Evolutionary conservation across 2,113 vertebrate species (phyloP), one percentile per base, ranked within the genome.

Genomic region (Brienomyrus brachyistius): DNA sequence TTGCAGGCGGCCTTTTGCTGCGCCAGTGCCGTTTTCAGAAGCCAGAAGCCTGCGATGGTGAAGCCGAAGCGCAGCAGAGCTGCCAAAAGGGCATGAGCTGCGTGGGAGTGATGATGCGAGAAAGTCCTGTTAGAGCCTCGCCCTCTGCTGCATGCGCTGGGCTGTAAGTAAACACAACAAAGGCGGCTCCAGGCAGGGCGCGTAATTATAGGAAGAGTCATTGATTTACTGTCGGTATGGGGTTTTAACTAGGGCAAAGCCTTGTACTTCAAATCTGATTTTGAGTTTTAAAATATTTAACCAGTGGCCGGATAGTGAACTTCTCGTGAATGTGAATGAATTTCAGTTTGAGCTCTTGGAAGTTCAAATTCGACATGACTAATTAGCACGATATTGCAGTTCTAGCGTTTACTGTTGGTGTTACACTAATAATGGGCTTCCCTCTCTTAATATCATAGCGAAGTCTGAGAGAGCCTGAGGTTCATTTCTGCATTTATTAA

Each of bases 1-100:
- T 1, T 27, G 11, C 90, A 98, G 97, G 97, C 97, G 2, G 97
- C 97, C 56, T 95, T 98, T 92, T 96, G 98, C 88, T 96, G 97
- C 86, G 97, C 97, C 89, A 98, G 97, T 0, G 97, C 97, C 90
- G 97, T 98, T 91, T 95, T 98, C 93, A 97, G 94, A 91, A 56
- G 54, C 19, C 52, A 56, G 52, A 56, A 56, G 54, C 54, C 54
- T 56, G 54, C 19, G 5, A 21, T 56, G 19, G 54, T 56, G 54
- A 56, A 56, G 54, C 54, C 21, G 54, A 7, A 21, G 54, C 19
- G 54, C 54, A 98, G 97, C 93, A 96, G 97, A 88, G 95, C 97
- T 86, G 85, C 97, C 89, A 98, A 98, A 96, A 97, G 96, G 2
- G 91, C 95, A 94, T 96, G 94, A 97, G 94, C 6, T 51, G 23